These are phyloP conservation scores for Epinotia ramella DNA, from an alignment of 2,888 invertebrate genomes.

Conservation along the genomic window DNA sequence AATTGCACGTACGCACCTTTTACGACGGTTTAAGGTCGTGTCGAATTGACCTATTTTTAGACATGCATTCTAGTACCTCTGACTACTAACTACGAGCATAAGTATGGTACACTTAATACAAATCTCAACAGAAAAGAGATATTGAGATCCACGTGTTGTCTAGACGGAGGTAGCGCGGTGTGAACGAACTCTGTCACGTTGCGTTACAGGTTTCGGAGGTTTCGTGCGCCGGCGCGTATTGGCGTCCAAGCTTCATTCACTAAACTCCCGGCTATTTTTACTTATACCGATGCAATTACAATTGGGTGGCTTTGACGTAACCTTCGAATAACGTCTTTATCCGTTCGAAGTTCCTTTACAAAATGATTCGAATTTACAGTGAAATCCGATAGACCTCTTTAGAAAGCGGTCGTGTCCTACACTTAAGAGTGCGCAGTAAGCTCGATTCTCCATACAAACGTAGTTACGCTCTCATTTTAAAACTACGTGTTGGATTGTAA, in stretches of 20 bases:
- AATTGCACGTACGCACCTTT: not conserved
- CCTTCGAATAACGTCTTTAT: not conserved
- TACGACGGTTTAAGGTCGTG: not conserved
- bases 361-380: constrained; percentile 1
- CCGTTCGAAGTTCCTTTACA: not conserved
- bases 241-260: constrained; percentile 70
- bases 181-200: constrained; percentile 81
- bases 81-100: too few species aligned
- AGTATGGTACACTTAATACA: not conserved
- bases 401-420: constrained; percentile 13
- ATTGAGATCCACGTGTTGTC: constrained; percentile 41
- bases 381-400: constrained; percentile 7
- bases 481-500: too few species aligned
- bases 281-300: not conserved
- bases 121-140: constrained; percentile 1
- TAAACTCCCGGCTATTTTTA: constrained; percentile 49
- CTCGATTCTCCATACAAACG: too few species aligned
- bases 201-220: constrained; percentile 79
- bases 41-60: not conserved
- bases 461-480: too few species aligned
- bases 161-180: constrained; percentile 48
- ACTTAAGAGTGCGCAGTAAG: too few species aligned
- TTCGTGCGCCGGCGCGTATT: constrained; percentile 64
- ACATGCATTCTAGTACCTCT: not conserved
- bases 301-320: not conserved